Evolutionary conservation across 92 coral and sea anemone genomes (phyloP), one percentile per base, ranked within the genome.

Genomic region (Palythoa grandiflora): DNA sequence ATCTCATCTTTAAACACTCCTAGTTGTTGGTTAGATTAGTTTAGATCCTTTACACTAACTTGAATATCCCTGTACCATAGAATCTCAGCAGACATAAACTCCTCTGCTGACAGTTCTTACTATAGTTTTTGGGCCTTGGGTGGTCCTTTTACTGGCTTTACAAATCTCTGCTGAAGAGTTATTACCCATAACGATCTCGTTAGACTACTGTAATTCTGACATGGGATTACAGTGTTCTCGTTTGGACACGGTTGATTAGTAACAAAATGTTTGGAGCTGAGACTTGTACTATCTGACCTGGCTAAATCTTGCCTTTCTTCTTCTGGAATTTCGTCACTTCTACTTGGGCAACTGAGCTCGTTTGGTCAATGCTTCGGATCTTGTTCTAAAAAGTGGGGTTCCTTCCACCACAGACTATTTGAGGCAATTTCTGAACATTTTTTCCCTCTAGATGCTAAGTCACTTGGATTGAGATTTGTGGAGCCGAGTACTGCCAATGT

Each of bases 401-500:
- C 90, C 1, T 47, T 87, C 89, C 74, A 86, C 83, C 89, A 86
- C 55, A 73, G 50, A 36, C n/a, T n/a, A 35, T 52, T 75, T 38
- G 68, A 16, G 59, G 61, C 77, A 44, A 89, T 54, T 7, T 84
- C 85, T 37, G 86, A 84, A 19, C 57, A 20, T 72, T 89, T 84
- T 15, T 80, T 57, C 47, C 87, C 87, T 52, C 90, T 80, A 35
- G 90, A 86, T 50, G 90, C 75, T 13, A 86, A 59, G 57, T 87
- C 93, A 87, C 84, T 80, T 68, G 88, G 91, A 38, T 91, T 87
- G 17, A 55, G 52, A 9, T 77, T 88, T 52, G 93, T 73, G 0
- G 90, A 80, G 63, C n/a, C n/a, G 89, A 87, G 40, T 76, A 83
- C 17, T 75, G 78, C 86, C 88, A 87, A 19, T 78, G 75, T 10